Conservation (phyloP, 2,888 invertebrate species). For the Acanthosepion esculentum region DNA sequence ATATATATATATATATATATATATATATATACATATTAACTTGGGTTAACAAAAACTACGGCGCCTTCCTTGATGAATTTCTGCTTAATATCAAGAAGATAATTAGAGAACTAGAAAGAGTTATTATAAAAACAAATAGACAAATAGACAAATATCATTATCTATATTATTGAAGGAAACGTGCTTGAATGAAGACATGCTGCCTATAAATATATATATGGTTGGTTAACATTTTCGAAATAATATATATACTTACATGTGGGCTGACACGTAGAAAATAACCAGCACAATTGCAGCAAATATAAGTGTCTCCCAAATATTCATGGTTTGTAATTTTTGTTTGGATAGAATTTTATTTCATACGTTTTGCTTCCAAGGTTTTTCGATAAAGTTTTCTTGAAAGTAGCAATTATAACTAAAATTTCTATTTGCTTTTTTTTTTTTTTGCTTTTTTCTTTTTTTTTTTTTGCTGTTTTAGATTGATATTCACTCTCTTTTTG, state of each 20-base stretch:
- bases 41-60: background rate
- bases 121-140: too few species aligned
- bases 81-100: too few species aligned
- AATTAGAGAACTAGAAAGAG: too few species aligned
- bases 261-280: background rate
- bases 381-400: background rate
- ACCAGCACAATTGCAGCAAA: background rate
- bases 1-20: too few species aligned
- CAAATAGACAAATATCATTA: too few species aligned
- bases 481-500: too few species aligned
- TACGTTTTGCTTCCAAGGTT: background rate
- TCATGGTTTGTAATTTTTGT: background rate
- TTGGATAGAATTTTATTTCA: background rate
- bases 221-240: background rate
- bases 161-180: too few species aligned
- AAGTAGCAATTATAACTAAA: background rate
- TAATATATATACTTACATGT: background rate
- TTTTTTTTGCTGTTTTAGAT: too few species aligned
- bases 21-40: too few species aligned
- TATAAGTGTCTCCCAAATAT: background rate
- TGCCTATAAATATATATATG: background rate
- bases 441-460: too few species aligned
- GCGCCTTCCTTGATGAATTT: background rate
- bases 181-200: too few species aligned
- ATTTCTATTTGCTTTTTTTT: background rate